Evolutionary conservation across 2,888 invertebrate genomes (phyloP), one percentile per base, ranked within the genome.

Genomic region (Tenthredo livida): DNA sequence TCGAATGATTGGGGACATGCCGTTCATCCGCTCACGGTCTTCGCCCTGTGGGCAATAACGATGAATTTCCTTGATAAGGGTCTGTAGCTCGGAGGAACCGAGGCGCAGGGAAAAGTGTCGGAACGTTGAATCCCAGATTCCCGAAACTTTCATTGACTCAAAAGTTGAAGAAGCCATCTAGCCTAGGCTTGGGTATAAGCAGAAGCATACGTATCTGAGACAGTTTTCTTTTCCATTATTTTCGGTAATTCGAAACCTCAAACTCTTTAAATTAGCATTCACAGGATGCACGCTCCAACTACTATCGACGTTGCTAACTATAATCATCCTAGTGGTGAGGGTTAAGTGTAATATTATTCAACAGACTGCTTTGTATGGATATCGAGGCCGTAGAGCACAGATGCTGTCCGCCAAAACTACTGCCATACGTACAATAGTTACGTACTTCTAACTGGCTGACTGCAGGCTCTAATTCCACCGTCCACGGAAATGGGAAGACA

Each of bases 231-330:
- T 33, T 77, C 43, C 40, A 40, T 43, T 67, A 33, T 73, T 73
- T 73, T 73, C 72, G 84, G 77, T 77, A 75, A 84, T 50, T 82
- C 82, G 85, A 85, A 82, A 67, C 70, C 83, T 80, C 83, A 83
- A 83, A 83, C 83, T 67, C 65, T 83, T 43, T 86, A 90, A 92
- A 93, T 93, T 93, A 93, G 92, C 92, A 93, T 93, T 93, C 92
- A 91, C 92, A 93, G 93, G 93, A 93, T 93, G 91, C 91, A 92
- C 93, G 93, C 91, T 93, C 93, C 92, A 93, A 93, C 93, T 93
- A 91, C 93, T 93, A 93, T 93, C 93, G 93, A 93, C 92, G 92
- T 91, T 91, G 90, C 90, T 90, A 93, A 93, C 92, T 93, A 93
- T 93, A 93, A 93, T 93, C 93, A 93, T 92, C 90, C 90, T 89